Evolutionary conservation across 2,113 vertebrate species (phyloP).

Genomic region (Tachycineta bicolor): DNA sequence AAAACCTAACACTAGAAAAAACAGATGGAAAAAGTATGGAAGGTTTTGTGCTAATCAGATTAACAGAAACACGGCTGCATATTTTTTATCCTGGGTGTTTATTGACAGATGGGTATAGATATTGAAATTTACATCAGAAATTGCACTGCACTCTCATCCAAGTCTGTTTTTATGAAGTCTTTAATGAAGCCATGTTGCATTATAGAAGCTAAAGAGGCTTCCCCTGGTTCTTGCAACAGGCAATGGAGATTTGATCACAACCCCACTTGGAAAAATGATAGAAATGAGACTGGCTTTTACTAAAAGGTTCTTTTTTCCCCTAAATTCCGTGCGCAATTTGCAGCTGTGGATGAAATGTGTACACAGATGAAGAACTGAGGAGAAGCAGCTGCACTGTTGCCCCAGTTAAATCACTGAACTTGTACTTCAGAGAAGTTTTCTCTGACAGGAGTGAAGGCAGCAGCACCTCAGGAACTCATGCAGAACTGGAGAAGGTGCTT

Average conservation of each 20-base stretch:
- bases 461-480: not conserved
- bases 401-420: not conserved
- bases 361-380: not conserved
- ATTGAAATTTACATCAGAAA: not conserved
- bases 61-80: not conserved
- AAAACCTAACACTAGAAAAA: not conserved
- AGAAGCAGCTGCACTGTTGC: slow-evolving; percentile 11
- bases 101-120: not conserved
- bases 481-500: not conserved
- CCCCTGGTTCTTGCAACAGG: not conserved
- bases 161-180: not conserved
- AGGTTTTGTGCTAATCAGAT: not conserved
- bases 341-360: not conserved
- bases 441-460: not conserved
- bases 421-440: not conserved
- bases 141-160: not conserved
- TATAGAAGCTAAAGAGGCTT: not conserved
- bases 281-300: not conserved
- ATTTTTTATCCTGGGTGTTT: not conserved
- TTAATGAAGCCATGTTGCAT: not conserved
- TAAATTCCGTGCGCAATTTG: not conserved
- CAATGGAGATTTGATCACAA: not conserved
- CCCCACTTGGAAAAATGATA: not conserved
- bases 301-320: not conserved
- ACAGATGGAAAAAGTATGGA: not conserved